These are phyloP conservation scores for Chloroceryle aenea DNA, from an alignment of 2,113 vertebrate species.

Conservation along the genomic window DNA sequence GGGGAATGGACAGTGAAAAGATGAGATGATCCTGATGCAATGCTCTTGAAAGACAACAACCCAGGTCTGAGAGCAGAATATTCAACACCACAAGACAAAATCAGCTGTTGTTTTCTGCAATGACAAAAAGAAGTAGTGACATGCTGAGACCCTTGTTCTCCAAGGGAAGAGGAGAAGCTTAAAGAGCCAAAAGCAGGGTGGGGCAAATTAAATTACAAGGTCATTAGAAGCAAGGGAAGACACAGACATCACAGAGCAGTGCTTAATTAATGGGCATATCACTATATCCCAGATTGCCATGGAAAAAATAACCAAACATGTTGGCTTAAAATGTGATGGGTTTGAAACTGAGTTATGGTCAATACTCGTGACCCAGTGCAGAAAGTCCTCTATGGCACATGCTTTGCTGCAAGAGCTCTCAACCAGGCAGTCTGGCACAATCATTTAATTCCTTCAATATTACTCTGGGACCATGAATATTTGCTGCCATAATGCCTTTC, in stretches of 20 bases:
- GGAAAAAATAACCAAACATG: background rate
- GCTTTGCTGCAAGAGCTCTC: background rate
- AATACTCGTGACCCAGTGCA: background rate
- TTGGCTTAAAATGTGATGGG: background rate
- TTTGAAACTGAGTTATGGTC: accelerated
- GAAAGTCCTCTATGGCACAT: background rate
- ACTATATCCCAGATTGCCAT: background rate
- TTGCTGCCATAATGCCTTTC: background rate
- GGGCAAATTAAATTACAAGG: accelerated
- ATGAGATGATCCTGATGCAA: background rate
- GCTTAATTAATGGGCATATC: background rate
- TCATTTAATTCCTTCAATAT: background rate
- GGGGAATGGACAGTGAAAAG: background rate
- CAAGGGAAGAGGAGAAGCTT: background rate
- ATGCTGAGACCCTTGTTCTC: background rate
- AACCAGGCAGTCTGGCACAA: background rate
- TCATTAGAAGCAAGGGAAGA: background rate
- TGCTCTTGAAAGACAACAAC: background rate
- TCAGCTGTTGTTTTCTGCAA: background rate
- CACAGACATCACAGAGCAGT: accelerated
- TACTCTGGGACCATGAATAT: accelerated
- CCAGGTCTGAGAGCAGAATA: background rate
- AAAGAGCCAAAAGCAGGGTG: background rate
- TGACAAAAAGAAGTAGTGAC: background rate
- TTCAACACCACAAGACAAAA: background rate